phyloP scores from a whole-genome alignment of 2,888 invertebrate species.

The Pyrochroa serraticornis region DNA sequence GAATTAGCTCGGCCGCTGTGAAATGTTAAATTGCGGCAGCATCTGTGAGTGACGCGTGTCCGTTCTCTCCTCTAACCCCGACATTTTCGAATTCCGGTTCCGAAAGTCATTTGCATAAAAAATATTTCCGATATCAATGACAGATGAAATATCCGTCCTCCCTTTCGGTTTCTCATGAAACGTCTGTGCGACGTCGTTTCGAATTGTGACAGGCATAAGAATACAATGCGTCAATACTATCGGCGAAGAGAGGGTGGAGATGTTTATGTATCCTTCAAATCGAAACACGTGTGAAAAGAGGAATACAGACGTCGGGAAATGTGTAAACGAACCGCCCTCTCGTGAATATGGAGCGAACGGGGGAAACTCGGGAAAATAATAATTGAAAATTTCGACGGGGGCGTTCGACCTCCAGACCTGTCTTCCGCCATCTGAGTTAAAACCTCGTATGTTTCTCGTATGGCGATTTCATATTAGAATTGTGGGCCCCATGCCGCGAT shows the following conservation, averaged over 20 bases:
- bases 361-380: too few species aligned
- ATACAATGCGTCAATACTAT: not conserved
- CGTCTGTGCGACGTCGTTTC: not conserved
- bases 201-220: constrained; percentile 8
- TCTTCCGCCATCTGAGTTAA: too few species aligned
- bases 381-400: too few species aligned
- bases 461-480: constrained; percentile 19
- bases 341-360: not conserved
- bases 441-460: too few species aligned
- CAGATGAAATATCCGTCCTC: constrained; percentile 19
- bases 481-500: constrained; percentile 25
- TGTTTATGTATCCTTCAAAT: constrained; percentile 26
- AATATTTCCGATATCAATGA: constrained; percentile 34
- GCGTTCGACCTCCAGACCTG: too few species aligned
- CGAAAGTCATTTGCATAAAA: constrained; percentile 35
- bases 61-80: not conserved
- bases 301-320: constrained; percentile 4
- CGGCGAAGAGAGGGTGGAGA: constrained; percentile 9
- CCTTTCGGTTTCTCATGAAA: not conserved
- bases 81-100: constrained; percentile 28
- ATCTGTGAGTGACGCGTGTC: constrained; percentile 18
- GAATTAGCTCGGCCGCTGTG: too few species aligned
- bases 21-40: not conserved
- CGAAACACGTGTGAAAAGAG: constrained; percentile 20
- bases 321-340: constrained; percentile 8